Base-by-base conservation (phyloP, 2,113 vertebrate genomes). In the Nothoprocta pentlandii region DNA sequence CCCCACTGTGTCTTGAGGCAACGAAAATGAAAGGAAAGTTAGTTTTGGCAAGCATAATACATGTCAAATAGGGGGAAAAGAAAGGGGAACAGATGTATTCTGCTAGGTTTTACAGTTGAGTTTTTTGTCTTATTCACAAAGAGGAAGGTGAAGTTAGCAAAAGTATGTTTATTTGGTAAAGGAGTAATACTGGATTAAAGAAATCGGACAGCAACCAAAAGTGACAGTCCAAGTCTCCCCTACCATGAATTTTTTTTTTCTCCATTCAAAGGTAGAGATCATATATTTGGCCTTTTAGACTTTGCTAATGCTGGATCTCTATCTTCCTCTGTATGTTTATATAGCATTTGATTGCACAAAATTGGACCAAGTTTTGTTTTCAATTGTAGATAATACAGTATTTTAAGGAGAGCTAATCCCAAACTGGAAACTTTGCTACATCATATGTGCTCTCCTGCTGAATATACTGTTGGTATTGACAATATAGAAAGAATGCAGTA, bases 361-460 rank as follows among this genome's bases (percentile, higher is more conserved):
- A 82, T 47, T 76, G 84, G 47, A 85, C 81, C 0, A 2, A 56
- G 66, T 49, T 74, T 2, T 46, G 42, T 89, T 36, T 69, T 34
- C 36, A 77, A 30, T 61, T 3, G 5, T 39, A 51, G 89, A 69
- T 81, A 66, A 53, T 19, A 3, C 2, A 58, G 44, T 26, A 17
- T 51, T 91, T 87, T 75, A 89, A 93, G 75, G 67, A 32, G 23
- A 54, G 70, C 19, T 85, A 54, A 87, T 87, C 68, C n/a, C 51
- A 9, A 6, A 25, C 12, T 73, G 64, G 75, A 42, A 54, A 32
- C 32, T 85, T 82, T 82, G 69, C 4, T 67, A 19, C 36, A 32
- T 87, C n/a, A 4, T 2, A 0, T 41, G 15, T 13, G 7, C 5
- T 83, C 3, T 54, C 62, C 41, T 61, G 2, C 49, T 87, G 93